These are phyloP conservation scores for Ectemnius continuus DNA, from an alignment of 2,888 invertebrate genomes.

Conservation along the genomic window DNA sequence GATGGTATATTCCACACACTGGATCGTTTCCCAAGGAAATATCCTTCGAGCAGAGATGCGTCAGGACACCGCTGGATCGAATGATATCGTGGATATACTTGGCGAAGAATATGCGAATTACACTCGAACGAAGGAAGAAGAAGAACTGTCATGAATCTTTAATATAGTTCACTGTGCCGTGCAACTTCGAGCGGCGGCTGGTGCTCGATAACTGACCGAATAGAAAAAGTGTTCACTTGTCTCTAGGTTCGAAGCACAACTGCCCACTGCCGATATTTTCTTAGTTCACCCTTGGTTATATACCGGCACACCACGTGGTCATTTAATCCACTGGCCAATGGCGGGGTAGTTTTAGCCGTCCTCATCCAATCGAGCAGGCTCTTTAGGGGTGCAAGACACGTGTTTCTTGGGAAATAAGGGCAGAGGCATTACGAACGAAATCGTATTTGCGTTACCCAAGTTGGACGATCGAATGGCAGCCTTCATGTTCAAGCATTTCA, in stretches of 20 bases:
- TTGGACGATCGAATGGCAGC: constrained; percentile 59
- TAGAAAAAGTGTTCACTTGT: constrained; percentile 58
- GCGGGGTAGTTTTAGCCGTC: constrained; percentile 53
- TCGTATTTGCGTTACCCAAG: constrained; percentile 62
- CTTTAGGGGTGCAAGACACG: constrained; percentile 67
- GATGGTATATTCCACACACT: no score
- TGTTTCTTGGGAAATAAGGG: constrained; percentile 72
- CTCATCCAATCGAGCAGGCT: constrained; percentile 64
- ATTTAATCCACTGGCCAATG: constrained; percentile 75
- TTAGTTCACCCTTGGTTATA: constrained; percentile 74
- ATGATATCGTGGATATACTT: no score
- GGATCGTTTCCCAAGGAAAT: no score
- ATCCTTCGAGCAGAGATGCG: no score
- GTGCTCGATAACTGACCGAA: constrained; percentile 29
- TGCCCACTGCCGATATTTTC: constrained; percentile 67
- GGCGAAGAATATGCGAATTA: background rate
- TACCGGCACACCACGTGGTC: constrained; percentile 77
- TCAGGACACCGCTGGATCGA: no score
- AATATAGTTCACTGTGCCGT: no score
- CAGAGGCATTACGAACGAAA: constrained; percentile 68
- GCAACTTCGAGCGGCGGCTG: constrained; percentile 24
- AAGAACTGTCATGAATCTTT: background rate
- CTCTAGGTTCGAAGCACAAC: constrained; percentile 69
- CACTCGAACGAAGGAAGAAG: background rate
- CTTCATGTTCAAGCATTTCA: constrained; percentile 10